phyloP scores from a whole-genome alignment of 2,113 vertebrate genomes.

The Microtus montanus region DNA sequence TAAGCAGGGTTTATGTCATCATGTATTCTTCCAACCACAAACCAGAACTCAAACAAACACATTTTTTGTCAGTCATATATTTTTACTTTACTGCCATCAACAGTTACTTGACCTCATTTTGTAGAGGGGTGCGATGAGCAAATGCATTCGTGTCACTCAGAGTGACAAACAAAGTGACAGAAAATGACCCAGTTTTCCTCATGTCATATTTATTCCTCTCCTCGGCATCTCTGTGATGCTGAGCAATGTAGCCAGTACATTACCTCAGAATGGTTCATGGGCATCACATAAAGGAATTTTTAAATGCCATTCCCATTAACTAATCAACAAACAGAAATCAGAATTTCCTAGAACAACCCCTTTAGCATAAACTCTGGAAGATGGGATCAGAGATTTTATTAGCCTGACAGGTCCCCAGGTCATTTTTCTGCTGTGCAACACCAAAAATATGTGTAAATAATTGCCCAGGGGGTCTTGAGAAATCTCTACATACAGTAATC shows the following conservation, averaged over 20 bases:
- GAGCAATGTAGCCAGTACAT: background rate
- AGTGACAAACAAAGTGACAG: background rate
- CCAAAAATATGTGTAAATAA: background rate
- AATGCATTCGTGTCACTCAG: background rate
- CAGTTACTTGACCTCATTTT: background rate
- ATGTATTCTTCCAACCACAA: background rate
- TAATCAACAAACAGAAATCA: background rate
- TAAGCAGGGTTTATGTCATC: background rate
- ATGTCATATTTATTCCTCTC: background rate
- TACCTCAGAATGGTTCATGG: background rate
- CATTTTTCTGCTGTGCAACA: background rate
- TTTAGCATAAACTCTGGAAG: background rate
- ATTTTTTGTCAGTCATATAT: background rate
- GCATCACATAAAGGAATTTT: background rate
- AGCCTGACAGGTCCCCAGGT: background rate
- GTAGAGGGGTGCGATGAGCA: background rate
- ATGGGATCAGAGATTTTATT: too few relatives aligned
- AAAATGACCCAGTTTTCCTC: slow-evolving; percentile 5
- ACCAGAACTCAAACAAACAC: background rate
- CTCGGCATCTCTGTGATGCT: background rate
- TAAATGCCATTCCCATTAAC: background rate
- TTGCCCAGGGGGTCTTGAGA: background rate
- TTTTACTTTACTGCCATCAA: background rate
- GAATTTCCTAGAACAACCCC: background rate
- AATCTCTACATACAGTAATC: background rate